These are phyloP conservation scores for Collichthys lucidus DNA, from an alignment of 2,113 vertebrate genomes.

Conservation along the genomic window DNA sequence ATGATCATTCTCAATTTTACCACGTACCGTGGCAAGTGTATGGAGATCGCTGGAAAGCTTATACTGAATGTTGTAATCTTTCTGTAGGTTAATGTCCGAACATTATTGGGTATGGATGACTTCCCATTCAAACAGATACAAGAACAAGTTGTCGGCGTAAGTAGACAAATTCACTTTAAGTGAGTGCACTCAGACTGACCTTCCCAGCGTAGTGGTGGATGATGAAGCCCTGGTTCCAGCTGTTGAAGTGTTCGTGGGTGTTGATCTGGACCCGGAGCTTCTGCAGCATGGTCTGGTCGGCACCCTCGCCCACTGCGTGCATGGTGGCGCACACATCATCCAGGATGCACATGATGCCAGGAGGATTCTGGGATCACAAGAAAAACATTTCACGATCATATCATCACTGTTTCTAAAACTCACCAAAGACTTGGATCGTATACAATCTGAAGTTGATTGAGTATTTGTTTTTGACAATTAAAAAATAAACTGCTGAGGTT, in stretches of 20 bases:
- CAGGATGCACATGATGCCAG: conserved; percentile 96
- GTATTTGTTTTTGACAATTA: not conserved
- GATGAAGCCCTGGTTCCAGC: conserved; percentile 99
- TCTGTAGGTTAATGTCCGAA: not conserved
- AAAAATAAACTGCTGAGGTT: not conserved
- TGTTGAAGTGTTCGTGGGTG: conserved; percentile 99
- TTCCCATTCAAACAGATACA: not conserved
- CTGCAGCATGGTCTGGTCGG: conserved; percentile 97
- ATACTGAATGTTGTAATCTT: not conserved
- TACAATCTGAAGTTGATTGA: not conserved
- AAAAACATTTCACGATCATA: not conserved
- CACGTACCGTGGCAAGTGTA: not conserved
- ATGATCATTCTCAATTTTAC: conserved; percentile 1
- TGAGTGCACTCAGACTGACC: conserved; percentile 77
- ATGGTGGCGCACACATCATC: conserved; percentile 99
- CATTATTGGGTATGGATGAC: not conserved
- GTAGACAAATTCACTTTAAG: no score
- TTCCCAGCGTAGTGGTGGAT: conserved; percentile 99
- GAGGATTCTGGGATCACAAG: conserved; percentile 88
- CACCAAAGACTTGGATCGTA: not conserved
- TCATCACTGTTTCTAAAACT: not conserved
- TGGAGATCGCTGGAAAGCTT: not conserved
- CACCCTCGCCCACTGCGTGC: conserved; percentile 96
- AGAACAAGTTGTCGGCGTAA: no score
- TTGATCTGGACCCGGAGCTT: conserved; percentile 96